These are phyloP conservation scores for Babylonia areolata DNA, from an alignment of 1,140 invertebrate genomes.

Conservation along the genomic window DNA sequence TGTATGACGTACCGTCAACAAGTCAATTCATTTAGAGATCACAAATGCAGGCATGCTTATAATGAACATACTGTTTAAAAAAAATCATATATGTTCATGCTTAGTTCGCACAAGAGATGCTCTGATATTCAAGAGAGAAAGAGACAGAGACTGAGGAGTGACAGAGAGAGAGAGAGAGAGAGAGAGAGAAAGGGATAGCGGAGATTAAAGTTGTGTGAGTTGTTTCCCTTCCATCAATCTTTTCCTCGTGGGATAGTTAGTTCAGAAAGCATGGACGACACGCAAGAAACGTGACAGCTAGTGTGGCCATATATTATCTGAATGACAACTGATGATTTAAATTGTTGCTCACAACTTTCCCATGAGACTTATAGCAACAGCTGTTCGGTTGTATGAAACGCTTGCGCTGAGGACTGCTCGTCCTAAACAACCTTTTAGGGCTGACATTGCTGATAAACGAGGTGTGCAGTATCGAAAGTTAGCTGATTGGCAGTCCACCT, in stretches of 20 bases:
- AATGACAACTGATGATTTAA: background rate
- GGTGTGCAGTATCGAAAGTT: background rate
- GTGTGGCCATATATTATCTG: background rate
- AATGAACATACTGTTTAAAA: background rate
- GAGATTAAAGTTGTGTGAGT: background rate
- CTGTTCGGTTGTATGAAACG: background rate
- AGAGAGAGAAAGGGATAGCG: background rate
- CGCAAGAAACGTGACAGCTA: background rate
- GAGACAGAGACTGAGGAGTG: background rate
- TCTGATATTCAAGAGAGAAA: background rate
- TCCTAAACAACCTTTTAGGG: background rate
- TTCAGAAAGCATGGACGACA: background rate
- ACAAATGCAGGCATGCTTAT: background rate
- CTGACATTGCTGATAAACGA: background rate
- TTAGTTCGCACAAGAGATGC: no score
- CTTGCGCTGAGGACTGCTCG: background rate
- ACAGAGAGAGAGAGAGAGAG: background rate
- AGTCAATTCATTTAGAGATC: no score
- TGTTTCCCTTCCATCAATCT: background rate
- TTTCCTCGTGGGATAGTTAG: background rate
- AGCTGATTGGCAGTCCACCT: conserved; percentile 1
- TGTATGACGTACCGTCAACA: no score
- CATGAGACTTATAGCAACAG: background rate
- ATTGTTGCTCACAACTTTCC: background rate
- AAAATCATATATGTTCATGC: no score